A percentile compares a stretch with the other conserved stretches of the same genome.
phyloP scores from a whole-genome alignment of 2,888 invertebrate genomes.

The Patella ulyssiponensis region DNA sequence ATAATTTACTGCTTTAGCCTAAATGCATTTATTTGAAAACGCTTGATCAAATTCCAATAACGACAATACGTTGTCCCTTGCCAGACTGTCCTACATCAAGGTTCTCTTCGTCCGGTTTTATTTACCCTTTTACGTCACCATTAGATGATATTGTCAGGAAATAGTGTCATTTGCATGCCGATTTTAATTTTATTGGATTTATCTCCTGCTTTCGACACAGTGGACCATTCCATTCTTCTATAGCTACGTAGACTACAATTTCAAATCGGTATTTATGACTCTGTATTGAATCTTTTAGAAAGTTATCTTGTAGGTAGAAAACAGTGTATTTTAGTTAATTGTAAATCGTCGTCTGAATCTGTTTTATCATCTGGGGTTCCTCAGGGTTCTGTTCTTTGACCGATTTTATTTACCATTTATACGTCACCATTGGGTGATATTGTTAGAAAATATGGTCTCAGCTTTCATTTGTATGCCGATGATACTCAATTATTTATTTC shows the following conservation, averaged over 20 bases:
- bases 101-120: too few species aligned
- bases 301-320: neutral
- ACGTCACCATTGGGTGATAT: neutral
- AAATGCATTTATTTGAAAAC: too few species aligned
- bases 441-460: neutral
- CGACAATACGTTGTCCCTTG: too few species aligned
- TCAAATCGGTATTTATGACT: neutral
- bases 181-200: neutral
- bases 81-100: too few species aligned
- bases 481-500: neutral
- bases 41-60: too few species aligned
- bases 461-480: neutral
- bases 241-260: neutral
- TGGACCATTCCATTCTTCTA: neutral
- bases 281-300: neutral
- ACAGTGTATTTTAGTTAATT: neutral
- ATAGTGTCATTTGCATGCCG: too few species aligned
- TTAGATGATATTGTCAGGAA: too few species aligned
- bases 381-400: neutral
- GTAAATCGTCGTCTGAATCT: neutral
- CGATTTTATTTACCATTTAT: neutral
- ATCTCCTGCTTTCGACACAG: neutral
- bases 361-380: neutral
- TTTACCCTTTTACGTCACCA: too few species aligned
- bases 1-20: too few species aligned